Conservation (phyloP, 1,140 invertebrate species). For the Alviniconcha marisindica region DNA sequence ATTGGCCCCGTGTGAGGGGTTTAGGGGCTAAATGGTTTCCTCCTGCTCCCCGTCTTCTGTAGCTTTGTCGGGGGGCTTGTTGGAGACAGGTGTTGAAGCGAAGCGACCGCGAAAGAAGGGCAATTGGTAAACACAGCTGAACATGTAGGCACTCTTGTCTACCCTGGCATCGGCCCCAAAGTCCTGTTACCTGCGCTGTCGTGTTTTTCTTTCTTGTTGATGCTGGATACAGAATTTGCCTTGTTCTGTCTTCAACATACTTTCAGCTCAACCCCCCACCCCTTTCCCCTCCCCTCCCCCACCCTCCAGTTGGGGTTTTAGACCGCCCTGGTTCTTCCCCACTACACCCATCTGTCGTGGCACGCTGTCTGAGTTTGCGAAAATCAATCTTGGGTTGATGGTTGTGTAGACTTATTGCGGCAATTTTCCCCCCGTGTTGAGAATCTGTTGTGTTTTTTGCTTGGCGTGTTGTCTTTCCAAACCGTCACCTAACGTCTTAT, state of each 20-base stretch:
- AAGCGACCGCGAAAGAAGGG: not conserved
- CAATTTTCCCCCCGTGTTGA: not conserved
- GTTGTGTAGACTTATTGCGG: not conserved
- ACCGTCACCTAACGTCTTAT: constrained; percentile 5
- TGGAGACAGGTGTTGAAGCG: not conserved
- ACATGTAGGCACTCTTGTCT: constrained; percentile 11
- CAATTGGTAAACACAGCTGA: constrained; percentile 26
- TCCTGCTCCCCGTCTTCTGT: not conserved
- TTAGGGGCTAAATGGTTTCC: not conserved
- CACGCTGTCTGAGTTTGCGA: not conserved
- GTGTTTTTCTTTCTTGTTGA: constrained; percentile 18
- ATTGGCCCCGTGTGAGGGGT: not conserved
- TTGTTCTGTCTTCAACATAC: no score
- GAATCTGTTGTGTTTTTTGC: not conserved
- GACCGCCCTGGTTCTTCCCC: no score
- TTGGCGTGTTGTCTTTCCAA: constrained; percentile 13
- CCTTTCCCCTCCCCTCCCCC: no score
- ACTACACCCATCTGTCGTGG: no score
- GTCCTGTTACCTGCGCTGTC: not conserved
- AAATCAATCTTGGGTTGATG: not conserved
- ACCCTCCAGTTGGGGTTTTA: no score
- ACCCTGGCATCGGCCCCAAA: not conserved
- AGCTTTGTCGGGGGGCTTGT: not conserved
- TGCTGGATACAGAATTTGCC: not conserved
- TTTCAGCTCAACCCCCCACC: no score